phyloP scores from a whole-genome alignment of 1,140 invertebrate species.

The Zaprionus davidi region DNA sequence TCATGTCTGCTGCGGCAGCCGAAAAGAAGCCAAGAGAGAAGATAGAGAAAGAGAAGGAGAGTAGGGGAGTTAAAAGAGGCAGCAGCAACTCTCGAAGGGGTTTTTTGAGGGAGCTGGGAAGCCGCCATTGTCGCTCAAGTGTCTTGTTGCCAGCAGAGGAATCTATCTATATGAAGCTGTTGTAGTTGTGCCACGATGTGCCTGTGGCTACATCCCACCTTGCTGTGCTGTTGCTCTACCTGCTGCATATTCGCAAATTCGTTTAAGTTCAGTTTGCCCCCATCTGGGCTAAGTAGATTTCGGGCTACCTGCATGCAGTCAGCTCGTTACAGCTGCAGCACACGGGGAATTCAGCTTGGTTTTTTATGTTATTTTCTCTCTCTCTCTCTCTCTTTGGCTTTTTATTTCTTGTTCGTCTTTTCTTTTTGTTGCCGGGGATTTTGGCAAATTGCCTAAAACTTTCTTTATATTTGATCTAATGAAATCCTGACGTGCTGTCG shows the following conservation, averaged over 20 bases:
- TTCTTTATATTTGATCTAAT: constrained; percentile 81
- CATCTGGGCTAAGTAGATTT: constrained; percentile 74
- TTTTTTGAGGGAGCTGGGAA: constrained; percentile 8
- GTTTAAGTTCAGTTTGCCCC: constrained; percentile 67
- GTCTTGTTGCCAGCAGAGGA: constrained; percentile 40
- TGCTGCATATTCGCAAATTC: constrained; percentile 71
- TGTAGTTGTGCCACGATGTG: not conserved
- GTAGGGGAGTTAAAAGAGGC: not conserved
- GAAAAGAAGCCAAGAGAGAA: constrained; percentile 19
- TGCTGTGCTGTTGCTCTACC: constrained; percentile 26
- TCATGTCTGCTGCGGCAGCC: constrained; percentile 74
- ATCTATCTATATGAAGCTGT: constrained; percentile 25
- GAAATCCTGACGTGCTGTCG: constrained; percentile 69
- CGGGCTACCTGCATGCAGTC: constrained; percentile 71
- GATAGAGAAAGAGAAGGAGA: constrained; percentile 21
- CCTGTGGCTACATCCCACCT: constrained; percentile 28
- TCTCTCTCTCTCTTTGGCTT: not conserved
- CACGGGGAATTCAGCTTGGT: constrained; percentile 42
- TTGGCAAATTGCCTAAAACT: constrained; percentile 81
- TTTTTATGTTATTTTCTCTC: constrained; percentile 17
- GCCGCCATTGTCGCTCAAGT: constrained; percentile 76
- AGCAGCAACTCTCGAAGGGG: constrained; percentile 18
- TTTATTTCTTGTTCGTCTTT: not conserved
- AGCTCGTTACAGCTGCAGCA: constrained; percentile 65
- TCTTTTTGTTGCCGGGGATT: constrained; percentile 17